Evolutionary conservation across 2,888 invertebrate genomes (phyloP).

Genomic region (Aethes cnicana): DNA sequence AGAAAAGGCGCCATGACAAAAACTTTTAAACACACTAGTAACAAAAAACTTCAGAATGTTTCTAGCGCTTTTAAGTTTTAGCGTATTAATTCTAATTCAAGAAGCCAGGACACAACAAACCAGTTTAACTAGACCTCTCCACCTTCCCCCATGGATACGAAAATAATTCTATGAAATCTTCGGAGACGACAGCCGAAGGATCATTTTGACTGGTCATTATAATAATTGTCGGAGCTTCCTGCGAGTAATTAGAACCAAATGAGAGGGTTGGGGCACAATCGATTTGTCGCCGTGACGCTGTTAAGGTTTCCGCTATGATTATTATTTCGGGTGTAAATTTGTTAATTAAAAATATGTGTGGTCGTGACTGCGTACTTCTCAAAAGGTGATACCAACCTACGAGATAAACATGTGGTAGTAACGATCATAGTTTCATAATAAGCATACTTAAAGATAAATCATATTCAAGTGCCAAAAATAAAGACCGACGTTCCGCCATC

Average conservation of each 20-base stretch:
- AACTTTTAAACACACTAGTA: conserved; percentile 29
- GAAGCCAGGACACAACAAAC: conserved; percentile 51
- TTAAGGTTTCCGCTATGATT: conserved; percentile 65
- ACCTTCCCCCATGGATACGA: conserved; percentile 26
- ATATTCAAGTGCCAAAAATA: conserved; percentile 61
- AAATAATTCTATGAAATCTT: conserved; percentile 33
- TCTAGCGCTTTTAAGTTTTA: no score
- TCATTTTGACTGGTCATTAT: conserved; percentile 65
- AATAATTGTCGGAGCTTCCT: conserved; percentile 73
- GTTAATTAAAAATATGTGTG: conserved; percentile 33
- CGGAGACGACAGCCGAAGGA: conserved; percentile 52
- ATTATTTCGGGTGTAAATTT: conserved; percentile 42
- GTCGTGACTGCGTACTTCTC: conserved; percentile 16
- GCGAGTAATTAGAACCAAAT: conserved; percentile 77
- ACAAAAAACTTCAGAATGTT: no score
- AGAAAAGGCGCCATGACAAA: conserved; percentile 1
- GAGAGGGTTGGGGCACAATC: conserved; percentile 70
- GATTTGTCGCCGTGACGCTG: conserved; percentile 76
- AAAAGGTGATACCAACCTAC: not conserved
- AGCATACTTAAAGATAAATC: conserved; percentile 42
- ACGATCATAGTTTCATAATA: not conserved
- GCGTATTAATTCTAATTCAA: no score
- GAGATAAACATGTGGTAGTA: no score
- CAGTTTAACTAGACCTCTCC: conserved; percentile 41
- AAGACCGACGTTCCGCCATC: conserved; percentile 35